A percentile compares a stretch with the other conserved stretches of the same genome.
Evolutionary conservation across 2,797 vertebrate genomes (phyloP).

Genomic region (Threskiornis aethiopicus): DNA sequence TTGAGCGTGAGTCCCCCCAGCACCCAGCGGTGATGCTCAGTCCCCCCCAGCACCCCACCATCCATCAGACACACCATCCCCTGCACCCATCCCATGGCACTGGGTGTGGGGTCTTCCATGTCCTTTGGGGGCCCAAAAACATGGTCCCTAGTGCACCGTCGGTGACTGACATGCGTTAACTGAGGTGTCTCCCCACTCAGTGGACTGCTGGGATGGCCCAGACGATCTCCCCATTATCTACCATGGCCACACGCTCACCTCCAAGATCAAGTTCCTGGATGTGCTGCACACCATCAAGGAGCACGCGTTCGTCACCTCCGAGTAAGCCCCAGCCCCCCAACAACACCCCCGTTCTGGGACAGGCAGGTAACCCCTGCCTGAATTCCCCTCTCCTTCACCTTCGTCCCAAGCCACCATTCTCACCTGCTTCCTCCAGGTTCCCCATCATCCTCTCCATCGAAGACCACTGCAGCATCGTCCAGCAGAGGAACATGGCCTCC

Average conservation of each 20-base stretch:
- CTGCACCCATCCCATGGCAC: background rate
- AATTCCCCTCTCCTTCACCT: background rate
- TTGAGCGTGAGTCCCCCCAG: slow-evolving; percentile 65
- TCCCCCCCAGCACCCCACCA: background rate
- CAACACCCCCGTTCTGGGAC: accelerated
- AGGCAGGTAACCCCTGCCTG: background rate
- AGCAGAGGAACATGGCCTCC: slow-evolving; percentile 92
- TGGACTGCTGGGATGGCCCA: slow-evolving; percentile 93
- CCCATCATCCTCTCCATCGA: slow-evolving; percentile 92
- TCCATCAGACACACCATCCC: background rate
- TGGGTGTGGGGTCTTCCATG: background rate
- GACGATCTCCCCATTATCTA: slow-evolving; percentile 92
- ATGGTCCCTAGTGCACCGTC: accelerated
- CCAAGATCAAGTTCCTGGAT: slow-evolving; percentile 92
- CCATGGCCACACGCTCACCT: slow-evolving; percentile 90
- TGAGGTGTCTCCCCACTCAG: slow-evolving; percentile 53
- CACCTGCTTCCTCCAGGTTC: slow-evolving; percentile 73
- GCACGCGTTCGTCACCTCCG: slow-evolving; percentile 88
- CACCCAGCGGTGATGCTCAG: background rate
- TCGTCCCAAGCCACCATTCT: background rate
- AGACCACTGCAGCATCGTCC: slow-evolving; percentile 91
- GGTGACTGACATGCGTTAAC: background rate
- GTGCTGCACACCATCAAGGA: slow-evolving; percentile 91
- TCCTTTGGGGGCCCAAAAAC: background rate
- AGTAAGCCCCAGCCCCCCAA: slow-evolving; percentile 69